These are phyloP conservation scores for Tringa solitaria DNA, from an alignment of 2,113 vertebrate species.

Conservation along the genomic window DNA sequence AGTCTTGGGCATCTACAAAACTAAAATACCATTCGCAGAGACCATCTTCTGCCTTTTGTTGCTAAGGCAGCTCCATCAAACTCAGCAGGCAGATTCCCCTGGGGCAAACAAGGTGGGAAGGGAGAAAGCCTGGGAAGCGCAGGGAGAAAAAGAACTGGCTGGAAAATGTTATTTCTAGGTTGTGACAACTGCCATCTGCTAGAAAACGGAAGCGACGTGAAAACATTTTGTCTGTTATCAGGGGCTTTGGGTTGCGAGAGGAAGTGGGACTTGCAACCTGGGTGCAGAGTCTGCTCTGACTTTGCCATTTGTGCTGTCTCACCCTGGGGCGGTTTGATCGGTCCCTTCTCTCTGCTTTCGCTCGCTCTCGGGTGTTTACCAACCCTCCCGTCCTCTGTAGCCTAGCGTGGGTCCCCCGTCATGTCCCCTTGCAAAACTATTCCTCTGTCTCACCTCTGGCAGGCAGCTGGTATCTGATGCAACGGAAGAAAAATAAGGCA, in stretches of 20 bases:
- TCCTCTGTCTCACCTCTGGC: neutral
- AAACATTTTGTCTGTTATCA: constrained; percentile 12
- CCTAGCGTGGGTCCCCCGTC: neutral
- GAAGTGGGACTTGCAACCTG: neutral
- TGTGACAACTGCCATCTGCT: neutral
- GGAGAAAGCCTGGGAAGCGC: neutral
- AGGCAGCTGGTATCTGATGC: neutral
- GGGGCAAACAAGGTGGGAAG: neutral
- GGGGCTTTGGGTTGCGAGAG: neutral
- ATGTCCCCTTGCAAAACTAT: accelerated
- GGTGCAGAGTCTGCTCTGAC: neutral
- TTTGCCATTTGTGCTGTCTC: neutral
- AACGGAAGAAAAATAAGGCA: neutral
- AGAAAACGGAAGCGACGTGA: neutral
- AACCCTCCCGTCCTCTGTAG: neutral
- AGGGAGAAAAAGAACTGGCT: neutral
- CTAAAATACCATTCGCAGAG: neutral
- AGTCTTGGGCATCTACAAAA: neutral
- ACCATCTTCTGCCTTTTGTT: neutral
- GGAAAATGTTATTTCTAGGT: neutral
- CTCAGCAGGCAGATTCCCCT: neutral
- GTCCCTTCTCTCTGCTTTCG: neutral
- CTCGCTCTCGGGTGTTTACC: neutral
- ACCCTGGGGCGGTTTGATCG: neutral
- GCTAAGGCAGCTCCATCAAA: neutral